Evolutionary conservation across 2,113 vertebrate species (phyloP), one percentile per base, ranked within the genome.

Genomic region (Ascaphus truei): DNA sequence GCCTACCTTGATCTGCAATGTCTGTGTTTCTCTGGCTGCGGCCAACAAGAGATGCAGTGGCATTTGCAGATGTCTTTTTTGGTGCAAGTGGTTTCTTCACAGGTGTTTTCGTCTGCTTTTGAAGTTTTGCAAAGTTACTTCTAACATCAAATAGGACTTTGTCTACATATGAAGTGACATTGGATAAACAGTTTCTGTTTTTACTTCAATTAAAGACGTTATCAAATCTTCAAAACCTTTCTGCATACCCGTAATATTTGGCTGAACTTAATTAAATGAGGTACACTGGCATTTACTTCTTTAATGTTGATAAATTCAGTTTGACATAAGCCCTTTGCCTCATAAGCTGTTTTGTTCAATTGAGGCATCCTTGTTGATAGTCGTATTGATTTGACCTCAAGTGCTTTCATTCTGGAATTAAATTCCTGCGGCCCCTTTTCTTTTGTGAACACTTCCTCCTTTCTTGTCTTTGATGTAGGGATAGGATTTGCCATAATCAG

Each of bases 1-100:
- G n/a, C 51, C 5, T 88, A 92, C 90, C 90, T 79, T 83, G 65
- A 78, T 81, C 75, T 66, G 76, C 41, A 41, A 72, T 0, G 59
- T 92, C 89, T 0, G 85, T 76, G 47, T 91, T 89, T 52, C 90
- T 85, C 68, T 92, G 90, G 26, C 74, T 82, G 30, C 88, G 79
- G 5, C 84, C 80, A 48, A 73, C 57, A 39, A 80, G 52, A 39
- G 37, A 53, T 25, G 73, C 11, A 1, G 80, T 84, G 5, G 71
- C 0, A 1, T 87, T 87, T 61, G 50, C 48, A 33, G 63, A 0
- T 4, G 66, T 39, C 58, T 86, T 91, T 80, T 85, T 88, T 1
- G 1, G 26, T 16, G 51, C 20, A 2, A 7, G 31, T 22, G 69
- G 22, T 74, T 86, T 92, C 74, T 88, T 92, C 9, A 63, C 2